Evolutionary conservation across 2,888 invertebrate species (phyloP), one percentile per base, ranked within the genome.

Genomic region (Leptinotarsa tumamoca): DNA sequence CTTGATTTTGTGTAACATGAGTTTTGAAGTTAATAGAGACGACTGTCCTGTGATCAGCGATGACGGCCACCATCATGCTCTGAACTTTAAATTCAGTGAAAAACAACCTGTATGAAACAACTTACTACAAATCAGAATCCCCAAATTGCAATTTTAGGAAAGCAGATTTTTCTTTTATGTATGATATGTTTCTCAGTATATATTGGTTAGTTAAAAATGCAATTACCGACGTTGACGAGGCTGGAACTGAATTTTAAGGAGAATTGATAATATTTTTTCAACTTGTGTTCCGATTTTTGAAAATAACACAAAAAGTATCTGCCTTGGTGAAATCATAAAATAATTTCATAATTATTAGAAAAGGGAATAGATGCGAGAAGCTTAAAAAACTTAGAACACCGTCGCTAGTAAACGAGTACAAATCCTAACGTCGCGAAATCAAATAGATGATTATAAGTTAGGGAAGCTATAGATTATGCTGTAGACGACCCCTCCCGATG

Each of bases 341-440:
- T 73, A 18, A 73, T 73, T 14, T 69, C 33, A 23, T 58, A 69
- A 63, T 73, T 33, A 73, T 56, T 27, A n/a, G 4, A 50, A 73
- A 73, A 50, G 54, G 51, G 17, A 69, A 70, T 51, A n/a, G 15
- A 43, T 56, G 21, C 4, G 7, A 50, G 18, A 73, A 63, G 33
- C 61, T 43, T 50, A 74, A 68, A 68, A 61, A 70, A 70, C 33
- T 50, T 13, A n/a, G 21, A 58, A 51, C 33, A 21, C 21, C 21
- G 14, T 17, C 54, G n/a, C 51, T 56, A 27, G 23, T 58, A 33
- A 18, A 10, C 5, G 68, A 73, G 51, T 68, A 56, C 51, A 68
- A 23, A 54, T 61, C 21, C n/a, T 54, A 56, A 33, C 58, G 56
- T 5, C 15, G 33, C 13, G 49, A 43, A 52, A 67, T 74, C 52